These are phyloP conservation scores for Notarius quadriscutis DNA, from an alignment of 2,113 vertebrate species.

Conservation along the genomic window DNA sequence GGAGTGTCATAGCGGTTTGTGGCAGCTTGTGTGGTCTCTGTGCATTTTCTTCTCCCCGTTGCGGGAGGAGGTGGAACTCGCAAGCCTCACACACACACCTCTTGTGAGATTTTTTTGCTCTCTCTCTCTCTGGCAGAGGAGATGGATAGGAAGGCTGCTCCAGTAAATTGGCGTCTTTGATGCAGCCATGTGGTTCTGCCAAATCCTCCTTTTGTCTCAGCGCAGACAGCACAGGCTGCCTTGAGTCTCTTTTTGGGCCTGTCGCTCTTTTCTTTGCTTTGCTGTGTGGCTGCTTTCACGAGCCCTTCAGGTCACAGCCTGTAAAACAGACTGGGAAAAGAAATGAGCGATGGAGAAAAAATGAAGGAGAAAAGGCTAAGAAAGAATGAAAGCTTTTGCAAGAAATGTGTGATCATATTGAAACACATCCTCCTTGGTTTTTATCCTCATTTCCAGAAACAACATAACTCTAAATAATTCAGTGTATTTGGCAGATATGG, in stretches of 20 bases:
- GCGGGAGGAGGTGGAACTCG: conserved; percentile 59
- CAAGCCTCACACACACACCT: conserved; percentile 46
- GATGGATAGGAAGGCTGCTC: conserved; percentile 60
- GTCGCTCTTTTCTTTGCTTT: conserved; percentile 61
- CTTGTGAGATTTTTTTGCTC: conserved; percentile 31
- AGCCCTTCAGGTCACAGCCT: conserved; percentile 57
- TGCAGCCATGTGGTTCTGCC: conserved; percentile 66
- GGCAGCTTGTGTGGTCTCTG: conserved; percentile 71
- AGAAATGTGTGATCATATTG: conserved; percentile 7
- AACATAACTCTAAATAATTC: conserved; percentile 6
- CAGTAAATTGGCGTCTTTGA: conserved; percentile 72
- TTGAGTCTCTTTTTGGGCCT: conserved; percentile 65
- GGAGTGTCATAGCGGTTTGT: conserved; percentile 14
- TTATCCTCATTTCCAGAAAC: conserved; percentile 32
- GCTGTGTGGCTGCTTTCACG: conserved; percentile 64
- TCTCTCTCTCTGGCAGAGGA: conserved; percentile 46
- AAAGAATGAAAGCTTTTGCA: conserved; percentile 12
- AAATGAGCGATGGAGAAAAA: neutral
- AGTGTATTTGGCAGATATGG: conserved; percentile 4
- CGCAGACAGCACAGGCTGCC: conserved; percentile 65
- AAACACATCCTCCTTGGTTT: conserved; percentile 23
- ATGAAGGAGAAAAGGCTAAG: neutral
- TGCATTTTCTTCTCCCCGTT: conserved; percentile 51
- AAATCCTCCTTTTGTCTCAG: conserved; percentile 70
- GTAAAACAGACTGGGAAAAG: conserved; percentile 28